A percentile compares a stretch with the other conserved stretches of the same genome.
Evolutionary conservation across 2,797 vertebrate species (phyloP).

Genomic region (Sebastolobus altivelis): DNA sequence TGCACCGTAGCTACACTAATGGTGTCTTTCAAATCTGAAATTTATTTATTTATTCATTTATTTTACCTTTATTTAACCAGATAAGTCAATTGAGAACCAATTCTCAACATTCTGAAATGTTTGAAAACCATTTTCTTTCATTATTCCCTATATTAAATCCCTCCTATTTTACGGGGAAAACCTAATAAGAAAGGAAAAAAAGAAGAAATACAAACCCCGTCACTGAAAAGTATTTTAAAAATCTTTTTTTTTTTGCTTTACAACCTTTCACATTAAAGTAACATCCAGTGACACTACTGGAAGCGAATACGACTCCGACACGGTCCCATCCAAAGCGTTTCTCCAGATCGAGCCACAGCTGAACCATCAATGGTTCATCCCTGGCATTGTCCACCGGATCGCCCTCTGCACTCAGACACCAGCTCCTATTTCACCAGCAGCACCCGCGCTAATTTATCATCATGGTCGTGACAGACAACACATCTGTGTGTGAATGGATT

Average conservation of each 20-base stretch:
- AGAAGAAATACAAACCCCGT: not conserved
- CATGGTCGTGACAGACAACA: conserved; percentile 81
- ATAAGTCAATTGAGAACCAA: too few species aligned
- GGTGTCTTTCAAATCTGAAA: conserved; percentile 4
- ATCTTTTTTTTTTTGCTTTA: conserved; percentile 1
- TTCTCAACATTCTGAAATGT: too few species aligned
- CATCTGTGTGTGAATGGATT: conserved; percentile 85
- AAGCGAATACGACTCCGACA: conserved; percentile 47
- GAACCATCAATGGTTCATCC: conserved; percentile 79
- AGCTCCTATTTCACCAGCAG: conserved; percentile 82
- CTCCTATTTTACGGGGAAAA: not conserved
- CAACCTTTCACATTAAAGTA: conserved; percentile 1
- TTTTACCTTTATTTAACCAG: too few species aligned
- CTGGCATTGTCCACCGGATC: conserved; percentile 78
- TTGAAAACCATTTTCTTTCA: not conserved
- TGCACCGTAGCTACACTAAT: not conserved
- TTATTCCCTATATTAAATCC: not conserved
- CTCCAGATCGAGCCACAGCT: conserved; percentile 75
- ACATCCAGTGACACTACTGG: conserved; percentile 25
- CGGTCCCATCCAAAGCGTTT: conserved; percentile 59
- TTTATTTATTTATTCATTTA: not conserved
- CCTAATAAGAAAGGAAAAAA: not conserved
- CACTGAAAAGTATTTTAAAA: conserved; percentile 1
- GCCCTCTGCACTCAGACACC: conserved; percentile 78
- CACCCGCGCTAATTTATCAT: conserved; percentile 88